Conservation (phyloP, 2,888 invertebrate genomes). For the Mythimna ferrago region DNA sequence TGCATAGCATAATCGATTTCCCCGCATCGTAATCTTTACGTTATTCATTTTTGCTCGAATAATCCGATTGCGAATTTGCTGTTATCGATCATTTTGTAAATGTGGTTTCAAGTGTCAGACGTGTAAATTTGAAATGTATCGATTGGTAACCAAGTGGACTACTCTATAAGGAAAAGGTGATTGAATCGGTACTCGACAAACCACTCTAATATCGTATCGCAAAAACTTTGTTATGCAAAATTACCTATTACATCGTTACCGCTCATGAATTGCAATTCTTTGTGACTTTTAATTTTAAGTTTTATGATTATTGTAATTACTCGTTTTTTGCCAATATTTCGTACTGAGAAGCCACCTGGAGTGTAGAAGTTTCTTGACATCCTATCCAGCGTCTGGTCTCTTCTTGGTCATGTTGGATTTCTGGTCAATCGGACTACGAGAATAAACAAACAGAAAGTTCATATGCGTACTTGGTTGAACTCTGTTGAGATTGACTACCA, state of each 20-base stretch:
- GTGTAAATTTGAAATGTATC: slow-evolving; percentile 53
- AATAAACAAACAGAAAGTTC: no score
- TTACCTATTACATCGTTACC: slow-evolving; percentile 57
- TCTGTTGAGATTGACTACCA: no score
- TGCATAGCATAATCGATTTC: slow-evolving; percentile 43
- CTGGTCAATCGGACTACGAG: no score
- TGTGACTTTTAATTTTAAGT: slow-evolving; percentile 29
- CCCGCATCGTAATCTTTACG: slow-evolving; percentile 30
- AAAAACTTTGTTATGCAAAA: slow-evolving; percentile 62
- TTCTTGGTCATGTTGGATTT: no score
- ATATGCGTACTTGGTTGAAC: no score
- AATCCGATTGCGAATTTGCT: slow-evolving; percentile 42
- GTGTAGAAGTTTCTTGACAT: no score
- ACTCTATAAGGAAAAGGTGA: slow-evolving; percentile 53
- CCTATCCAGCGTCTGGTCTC: no score
- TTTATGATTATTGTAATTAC: slow-evolving; percentile 27
- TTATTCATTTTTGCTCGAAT: slow-evolving; percentile 45
- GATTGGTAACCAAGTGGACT: slow-evolving; percentile 51
- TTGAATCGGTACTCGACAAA: slow-evolving; percentile 37
- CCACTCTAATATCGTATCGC: slow-evolving; percentile 40
- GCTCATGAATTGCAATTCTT: slow-evolving; percentile 55
- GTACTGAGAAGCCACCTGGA: background rate
- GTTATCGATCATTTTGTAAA: slow-evolving; percentile 42
- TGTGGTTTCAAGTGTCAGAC: slow-evolving; percentile 44
- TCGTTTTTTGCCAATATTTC: slow-evolving; percentile 8